These are phyloP conservation scores for Pantala flavescens DNA, from an alignment of 1,140 invertebrate genomes.

Conservation along the genomic window DNA sequence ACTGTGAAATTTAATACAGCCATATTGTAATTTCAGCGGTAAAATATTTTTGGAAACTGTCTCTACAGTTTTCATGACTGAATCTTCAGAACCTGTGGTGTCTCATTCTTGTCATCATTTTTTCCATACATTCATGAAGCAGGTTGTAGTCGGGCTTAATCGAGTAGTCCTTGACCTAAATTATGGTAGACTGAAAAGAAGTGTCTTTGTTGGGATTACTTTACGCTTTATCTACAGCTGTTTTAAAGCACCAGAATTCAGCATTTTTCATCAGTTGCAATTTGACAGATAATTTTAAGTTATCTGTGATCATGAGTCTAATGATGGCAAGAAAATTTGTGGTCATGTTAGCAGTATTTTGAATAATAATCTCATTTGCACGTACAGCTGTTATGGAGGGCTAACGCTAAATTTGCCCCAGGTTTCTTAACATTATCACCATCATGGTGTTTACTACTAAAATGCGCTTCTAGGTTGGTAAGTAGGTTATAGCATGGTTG, in stretches of 20 bases:
- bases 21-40: slow-evolving; percentile 6
- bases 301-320: neutral
- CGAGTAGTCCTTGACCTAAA: neutral
- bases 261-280: neutral
- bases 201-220: neutral
- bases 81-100: slow-evolving; percentile 5
- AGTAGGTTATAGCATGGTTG: slow-evolving; percentile 1
- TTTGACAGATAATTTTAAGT: neutral
- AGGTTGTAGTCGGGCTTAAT: neutral
- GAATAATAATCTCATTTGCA: slow-evolving; percentile 4
- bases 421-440: slow-evolving; percentile 2
- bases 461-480: slow-evolving; percentile 13
- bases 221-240: neutral
- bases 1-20: slow-evolving; percentile 10
- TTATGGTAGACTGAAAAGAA: neutral
- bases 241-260: neutral
- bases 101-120: slow-evolving; percentile 7
- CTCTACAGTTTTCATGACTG: slow-evolving; percentile 9
- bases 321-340: slow-evolving; percentile 7
- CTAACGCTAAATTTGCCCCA: slow-evolving; percentile 9
- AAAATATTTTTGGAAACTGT: slow-evolving; percentile 10
- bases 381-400: slow-evolving; percentile 3
- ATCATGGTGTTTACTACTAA: neutral
- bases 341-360: slow-evolving; percentile 7
- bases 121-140: neutral